Evolutionary conservation across 2,113 vertebrate species (phyloP).

Genomic region (Amblyornis subalaris): DNA sequence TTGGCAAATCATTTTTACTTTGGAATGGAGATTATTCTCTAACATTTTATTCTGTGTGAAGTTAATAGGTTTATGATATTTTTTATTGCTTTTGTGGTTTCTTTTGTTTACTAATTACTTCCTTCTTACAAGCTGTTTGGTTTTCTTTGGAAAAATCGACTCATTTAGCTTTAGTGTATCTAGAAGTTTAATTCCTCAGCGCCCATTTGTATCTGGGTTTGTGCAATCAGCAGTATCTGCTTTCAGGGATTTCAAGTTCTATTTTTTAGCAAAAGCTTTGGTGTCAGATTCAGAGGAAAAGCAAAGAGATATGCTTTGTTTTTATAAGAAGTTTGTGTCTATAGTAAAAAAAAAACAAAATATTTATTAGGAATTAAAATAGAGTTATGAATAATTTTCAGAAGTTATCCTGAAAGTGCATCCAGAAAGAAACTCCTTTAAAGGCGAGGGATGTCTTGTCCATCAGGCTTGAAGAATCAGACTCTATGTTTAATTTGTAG

Average conservation of each 20-base stretch:
- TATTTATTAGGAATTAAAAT: not conserved
- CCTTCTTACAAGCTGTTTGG: not conserved
- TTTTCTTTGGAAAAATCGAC: not conserved
- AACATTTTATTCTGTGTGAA: not conserved
- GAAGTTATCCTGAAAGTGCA: not conserved
- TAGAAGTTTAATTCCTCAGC: not conserved
- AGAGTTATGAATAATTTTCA: not conserved
- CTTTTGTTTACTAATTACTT: not conserved
- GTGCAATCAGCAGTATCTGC: constrained; percentile 9
- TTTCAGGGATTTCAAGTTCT: not conserved
- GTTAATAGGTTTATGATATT: not conserved
- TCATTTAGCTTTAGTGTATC: not conserved
- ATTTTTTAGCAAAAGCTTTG: not conserved
- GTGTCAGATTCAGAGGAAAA: not conserved
- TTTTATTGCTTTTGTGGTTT: not conserved
- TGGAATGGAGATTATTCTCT: not conserved
- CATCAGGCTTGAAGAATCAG: not conserved
- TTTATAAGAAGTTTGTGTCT: not conserved
- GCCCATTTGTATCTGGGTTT: not conserved
- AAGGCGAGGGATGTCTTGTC: not conserved
- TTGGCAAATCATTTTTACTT: not conserved
- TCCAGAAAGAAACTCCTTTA: not conserved
- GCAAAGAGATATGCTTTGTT: not conserved
- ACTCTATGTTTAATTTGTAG: not conserved
- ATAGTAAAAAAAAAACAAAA: not conserved